Conservation (phyloP, 2,797 vertebrate genomes). For the Tinamus major region DNA sequence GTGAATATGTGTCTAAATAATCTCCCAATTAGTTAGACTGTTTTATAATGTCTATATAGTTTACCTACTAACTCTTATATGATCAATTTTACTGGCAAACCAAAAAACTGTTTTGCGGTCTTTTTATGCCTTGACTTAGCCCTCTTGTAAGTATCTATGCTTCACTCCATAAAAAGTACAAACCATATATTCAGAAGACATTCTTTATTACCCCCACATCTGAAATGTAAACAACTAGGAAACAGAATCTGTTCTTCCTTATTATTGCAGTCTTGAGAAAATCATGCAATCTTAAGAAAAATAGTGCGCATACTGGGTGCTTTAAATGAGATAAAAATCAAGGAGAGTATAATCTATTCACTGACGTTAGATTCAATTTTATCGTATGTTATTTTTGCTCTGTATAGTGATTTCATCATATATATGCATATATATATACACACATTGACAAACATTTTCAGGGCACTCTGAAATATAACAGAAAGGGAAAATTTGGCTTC, state of each 20-base stretch:
- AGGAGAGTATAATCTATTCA: neutral
- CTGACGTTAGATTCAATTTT: neutral
- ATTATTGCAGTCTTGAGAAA: neutral
- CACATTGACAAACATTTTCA: neutral
- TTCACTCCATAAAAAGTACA: neutral
- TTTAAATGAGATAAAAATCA: neutral
- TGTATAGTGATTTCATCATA: neutral
- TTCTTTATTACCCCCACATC: neutral
- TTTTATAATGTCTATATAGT: neutral
- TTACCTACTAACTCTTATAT: neutral
- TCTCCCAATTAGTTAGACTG: neutral
- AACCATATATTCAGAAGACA: neutral
- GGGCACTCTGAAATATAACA: neutral
- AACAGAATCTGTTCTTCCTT: neutral
- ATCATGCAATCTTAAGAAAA: neutral
- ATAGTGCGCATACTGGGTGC: rapidly evolving
- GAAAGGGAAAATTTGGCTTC: neutral
- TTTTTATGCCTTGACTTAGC: neutral
- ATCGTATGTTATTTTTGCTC: neutral
- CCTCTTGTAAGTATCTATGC: neutral
- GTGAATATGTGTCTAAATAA: neutral
- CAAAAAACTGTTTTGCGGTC: neutral
- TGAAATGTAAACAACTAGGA: neutral
- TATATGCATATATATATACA: neutral
- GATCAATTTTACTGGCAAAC: neutral